Evolutionary conservation across 1,140 invertebrate species (phyloP), one percentile per base, ranked within the genome.

Genomic region (Theocolax elegans): DNA sequence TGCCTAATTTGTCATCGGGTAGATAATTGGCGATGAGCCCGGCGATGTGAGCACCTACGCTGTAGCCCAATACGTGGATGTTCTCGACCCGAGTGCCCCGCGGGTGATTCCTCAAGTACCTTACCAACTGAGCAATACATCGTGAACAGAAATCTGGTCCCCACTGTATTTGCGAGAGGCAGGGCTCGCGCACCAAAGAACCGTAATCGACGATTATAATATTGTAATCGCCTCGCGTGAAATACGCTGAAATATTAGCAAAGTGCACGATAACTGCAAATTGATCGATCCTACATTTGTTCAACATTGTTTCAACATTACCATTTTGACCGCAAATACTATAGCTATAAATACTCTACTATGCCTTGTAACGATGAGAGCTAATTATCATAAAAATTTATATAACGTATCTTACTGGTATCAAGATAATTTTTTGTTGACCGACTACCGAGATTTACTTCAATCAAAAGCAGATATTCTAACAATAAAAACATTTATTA

Each of bases 181-280:
- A 95, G 1, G 93, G 93, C 78, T 94, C 92, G 77, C 91, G 90
- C 2, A 94, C 93, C n/a, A 94, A 87, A 10, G 89, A 87, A 46
- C 90, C 90, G 80, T 94, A 94, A 85, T 95, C 92, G n/a, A 94
- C 93, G 53, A 95, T 93, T 74, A 95, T 93, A 56, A 95, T 91
- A 78, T 95, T 95, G 80, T 94, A 95, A 76, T 94, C 88, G 59
- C 93, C 93, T 67, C 90, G 86, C 29, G 88, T 87, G 81, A 94
- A 95, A 80, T 93, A 95, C 0, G 93, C 93, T 83, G 79, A 58
- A 67, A 67, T n/a, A n/a, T n/a, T n/a, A n/a, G n/a, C n/a, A n/a
- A n/a, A n/a, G n/a, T n/a, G n/a, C n/a, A n/a, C n/a, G n/a, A n/a
- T n/a, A n/a, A n/a, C n/a, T n/a, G n/a, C n/a, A n/a, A n/a, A n/a